Conservation (phyloP, 2,797 vertebrate genomes). For the Neomorphus geoffroyi region DNA sequence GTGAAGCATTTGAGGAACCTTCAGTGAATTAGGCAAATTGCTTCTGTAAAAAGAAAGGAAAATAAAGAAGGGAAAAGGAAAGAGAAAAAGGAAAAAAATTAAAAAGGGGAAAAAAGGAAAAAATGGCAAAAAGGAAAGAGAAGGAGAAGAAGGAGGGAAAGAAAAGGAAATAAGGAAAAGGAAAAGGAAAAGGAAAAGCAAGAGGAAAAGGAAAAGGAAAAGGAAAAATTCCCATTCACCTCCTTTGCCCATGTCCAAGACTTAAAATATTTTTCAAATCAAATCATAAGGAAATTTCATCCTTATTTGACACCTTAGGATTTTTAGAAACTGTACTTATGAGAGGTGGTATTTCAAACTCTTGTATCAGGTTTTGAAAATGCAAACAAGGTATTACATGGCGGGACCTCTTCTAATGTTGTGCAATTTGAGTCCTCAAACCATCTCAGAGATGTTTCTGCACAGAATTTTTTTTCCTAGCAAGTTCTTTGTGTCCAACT, state of each 20-base stretch:
- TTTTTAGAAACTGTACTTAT: background rate
- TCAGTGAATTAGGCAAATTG: background rate
- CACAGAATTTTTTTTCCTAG: background rate
- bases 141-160: no score
- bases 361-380: background rate
- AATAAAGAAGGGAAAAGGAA: background rate
- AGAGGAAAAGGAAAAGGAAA: no score
- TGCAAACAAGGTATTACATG: background rate
- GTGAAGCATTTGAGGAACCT: background rate
- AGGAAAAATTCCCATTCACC: no score
- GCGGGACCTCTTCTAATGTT: background rate
- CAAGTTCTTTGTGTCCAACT: fast-evolving
- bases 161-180: no score
- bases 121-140: no score
- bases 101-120: background rate
- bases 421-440: background rate
- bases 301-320: background rate
- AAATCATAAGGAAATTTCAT: background rate
- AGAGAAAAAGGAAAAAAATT: background rate
- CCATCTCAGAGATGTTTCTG: background rate
- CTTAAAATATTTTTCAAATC: background rate
- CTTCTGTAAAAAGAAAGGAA: background rate
- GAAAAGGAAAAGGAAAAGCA: no score
- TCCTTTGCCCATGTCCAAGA: background rate
- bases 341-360: background rate